Evolutionary conservation across 2,888 invertebrate genomes (phyloP).

Genomic region (Lasioglossum marginatum): DNA sequence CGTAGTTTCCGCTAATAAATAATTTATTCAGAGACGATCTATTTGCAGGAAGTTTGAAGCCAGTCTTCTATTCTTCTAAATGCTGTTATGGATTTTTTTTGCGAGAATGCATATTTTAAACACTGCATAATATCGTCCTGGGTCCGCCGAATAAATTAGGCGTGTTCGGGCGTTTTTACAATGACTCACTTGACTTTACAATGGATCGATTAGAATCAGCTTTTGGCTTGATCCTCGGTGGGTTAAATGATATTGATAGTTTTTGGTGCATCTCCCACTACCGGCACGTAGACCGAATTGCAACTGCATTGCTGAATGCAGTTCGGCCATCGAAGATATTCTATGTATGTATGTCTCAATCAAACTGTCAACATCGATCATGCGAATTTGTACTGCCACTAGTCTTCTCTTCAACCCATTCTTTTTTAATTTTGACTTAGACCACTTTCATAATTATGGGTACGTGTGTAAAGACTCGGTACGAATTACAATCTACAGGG

Average conservation of each 20-base stretch:
- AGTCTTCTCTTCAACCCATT: too few relatives aligned
- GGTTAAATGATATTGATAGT: slow-evolving; percentile 71
- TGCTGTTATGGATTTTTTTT: background rate
- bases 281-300: slow-evolving; percentile 64
- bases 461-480: background rate
- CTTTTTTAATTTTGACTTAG: too few relatives aligned
- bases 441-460: too few relatives aligned
- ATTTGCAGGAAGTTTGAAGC: background rate
- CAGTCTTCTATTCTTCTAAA: background rate
- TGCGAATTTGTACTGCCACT: background rate
- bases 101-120: background rate
- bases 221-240: slow-evolving; percentile 65
- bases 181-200: slow-evolving; percentile 24
- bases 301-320: slow-evolving; percentile 67
- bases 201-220: slow-evolving; percentile 65
- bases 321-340: slow-evolving; percentile 49
- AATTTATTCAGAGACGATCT: background rate
- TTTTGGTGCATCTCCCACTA: slow-evolving; percentile 57
- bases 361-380: slow-evolving; percentile 30
- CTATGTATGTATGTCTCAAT: slow-evolving; percentile 59
- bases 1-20: background rate
- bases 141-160: slow-evolving; percentile 18
- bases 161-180: slow-evolving; percentile 28
- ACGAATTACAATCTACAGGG: background rate
- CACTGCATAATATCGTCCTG: slow-evolving; percentile 17